Evolutionary conservation across 1,140 invertebrate genomes (phyloP).

Genomic region (Microplitis demolitor): DNA sequence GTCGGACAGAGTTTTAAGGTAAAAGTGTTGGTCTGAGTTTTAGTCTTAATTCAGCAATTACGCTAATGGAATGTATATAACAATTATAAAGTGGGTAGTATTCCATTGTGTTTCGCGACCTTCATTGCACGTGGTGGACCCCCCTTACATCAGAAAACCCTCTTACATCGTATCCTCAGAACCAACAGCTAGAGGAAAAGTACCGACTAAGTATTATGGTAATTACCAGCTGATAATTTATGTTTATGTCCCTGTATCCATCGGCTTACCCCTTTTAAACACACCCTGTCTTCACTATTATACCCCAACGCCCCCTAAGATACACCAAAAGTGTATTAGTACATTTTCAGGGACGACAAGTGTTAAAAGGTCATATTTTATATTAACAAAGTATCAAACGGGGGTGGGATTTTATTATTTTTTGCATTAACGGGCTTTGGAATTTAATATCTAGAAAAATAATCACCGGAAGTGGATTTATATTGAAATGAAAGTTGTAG

Average conservation of each 20-base stretch:
- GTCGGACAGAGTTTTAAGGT: too few species aligned
- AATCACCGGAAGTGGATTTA: too few species aligned
- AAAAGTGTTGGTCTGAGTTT: constrained; percentile 37
- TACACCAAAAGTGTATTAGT: too few species aligned
- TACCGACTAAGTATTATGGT: constrained; percentile 35
- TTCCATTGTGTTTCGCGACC: constrained; percentile 42
- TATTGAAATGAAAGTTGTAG: too few species aligned
- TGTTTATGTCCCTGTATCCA: constrained; percentile 54
- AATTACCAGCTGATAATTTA: constrained; percentile 65
- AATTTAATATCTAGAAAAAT: too few species aligned
- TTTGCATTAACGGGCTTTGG: too few species aligned
- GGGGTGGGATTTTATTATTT: too few species aligned
- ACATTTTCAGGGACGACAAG: too few species aligned
- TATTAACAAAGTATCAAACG: too few species aligned
- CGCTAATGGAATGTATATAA: constrained; percentile 64
- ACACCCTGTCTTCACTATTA: constrained; percentile 1
- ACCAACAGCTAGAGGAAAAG: neutral
- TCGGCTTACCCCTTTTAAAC: constrained; percentile 53
- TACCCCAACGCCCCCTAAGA: neutral
- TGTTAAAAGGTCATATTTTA: too few species aligned
- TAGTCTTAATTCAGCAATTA: constrained; percentile 64
- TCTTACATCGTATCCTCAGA: neutral
- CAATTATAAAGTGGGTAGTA: constrained; percentile 53
- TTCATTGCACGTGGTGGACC: constrained; percentile 35
- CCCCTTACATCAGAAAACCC: too few species aligned